Conservation (phyloP, 35 echinoderm and acorn worm species). For the Heliocidaris tuberculata region DNA sequence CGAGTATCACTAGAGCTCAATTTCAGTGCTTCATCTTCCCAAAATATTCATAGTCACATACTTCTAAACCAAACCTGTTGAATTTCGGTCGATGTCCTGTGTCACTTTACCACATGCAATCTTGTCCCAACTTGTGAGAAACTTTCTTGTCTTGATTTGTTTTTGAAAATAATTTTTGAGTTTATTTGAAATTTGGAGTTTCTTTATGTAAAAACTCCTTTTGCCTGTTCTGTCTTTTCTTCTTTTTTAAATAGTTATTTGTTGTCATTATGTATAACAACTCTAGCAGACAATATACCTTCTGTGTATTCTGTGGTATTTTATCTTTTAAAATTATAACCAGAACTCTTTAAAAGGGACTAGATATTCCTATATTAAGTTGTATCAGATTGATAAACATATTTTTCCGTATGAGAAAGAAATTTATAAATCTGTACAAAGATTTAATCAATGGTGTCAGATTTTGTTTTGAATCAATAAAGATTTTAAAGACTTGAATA, state of each 20-base stretch:
- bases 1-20: neutral
- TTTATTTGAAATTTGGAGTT: neutral
- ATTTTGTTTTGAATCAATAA: neutral
- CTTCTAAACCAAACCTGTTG: constrained; percentile 5
- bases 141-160: neutral
- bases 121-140: neutral
- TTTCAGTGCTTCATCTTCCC: neutral
- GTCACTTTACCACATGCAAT: neutral
- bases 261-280: neutral
- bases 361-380: neutral
- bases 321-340: neutral
- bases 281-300: neutral
- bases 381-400: neutral
- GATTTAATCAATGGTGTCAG: neutral
- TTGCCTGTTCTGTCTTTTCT: neutral
- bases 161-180: neutral
- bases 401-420: neutral
- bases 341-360: neutral
- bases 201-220: neutral
- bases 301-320: neutral
- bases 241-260: neutral
- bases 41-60: neutral
- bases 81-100: neutral
- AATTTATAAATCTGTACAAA: neutral
- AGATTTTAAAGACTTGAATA: neutral